phyloP scores from a whole-genome alignment of 2,797 vertebrate species.

The Caiman crocodilus region DNA sequence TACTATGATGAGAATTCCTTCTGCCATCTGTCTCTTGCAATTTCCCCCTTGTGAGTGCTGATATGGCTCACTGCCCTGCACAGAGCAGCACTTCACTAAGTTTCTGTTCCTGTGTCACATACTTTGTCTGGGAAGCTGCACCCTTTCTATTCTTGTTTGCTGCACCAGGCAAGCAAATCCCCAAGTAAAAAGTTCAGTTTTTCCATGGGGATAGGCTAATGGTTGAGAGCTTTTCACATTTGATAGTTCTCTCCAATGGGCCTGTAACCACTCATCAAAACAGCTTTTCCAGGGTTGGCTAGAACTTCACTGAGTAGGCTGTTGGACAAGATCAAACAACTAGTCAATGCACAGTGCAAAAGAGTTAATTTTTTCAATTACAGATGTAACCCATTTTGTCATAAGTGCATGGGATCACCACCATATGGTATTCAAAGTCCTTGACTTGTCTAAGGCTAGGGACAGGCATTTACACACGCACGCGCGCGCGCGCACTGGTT shows the following conservation, averaged over 20 bases:
- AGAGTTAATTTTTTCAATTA: background rate
- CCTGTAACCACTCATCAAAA: background rate
- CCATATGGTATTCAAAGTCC: background rate
- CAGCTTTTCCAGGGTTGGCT: background rate
- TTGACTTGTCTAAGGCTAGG: background rate
- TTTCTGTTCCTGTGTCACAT: background rate
- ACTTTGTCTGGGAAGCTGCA: background rate
- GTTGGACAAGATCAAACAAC: background rate
- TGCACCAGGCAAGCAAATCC: background rate
- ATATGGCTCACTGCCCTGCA: background rate
- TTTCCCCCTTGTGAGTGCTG: background rate
- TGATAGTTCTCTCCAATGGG: slow-evolving; percentile 9
- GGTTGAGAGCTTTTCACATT: background rate
- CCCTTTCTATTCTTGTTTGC: background rate
- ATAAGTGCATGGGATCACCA: background rate
- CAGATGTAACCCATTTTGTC: background rate
- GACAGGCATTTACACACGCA: too few species aligned
- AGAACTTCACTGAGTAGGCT: background rate
- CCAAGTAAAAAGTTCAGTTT: background rate
- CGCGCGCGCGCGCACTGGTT: too few species aligned
- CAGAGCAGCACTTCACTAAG: background rate
- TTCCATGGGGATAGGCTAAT: background rate
- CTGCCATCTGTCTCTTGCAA: background rate
- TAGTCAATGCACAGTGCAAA: background rate
- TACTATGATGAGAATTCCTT: background rate